Evolutionary conservation across 1,140 invertebrate species (phyloP).

Genomic region (Bombus sibiricus): DNA sequence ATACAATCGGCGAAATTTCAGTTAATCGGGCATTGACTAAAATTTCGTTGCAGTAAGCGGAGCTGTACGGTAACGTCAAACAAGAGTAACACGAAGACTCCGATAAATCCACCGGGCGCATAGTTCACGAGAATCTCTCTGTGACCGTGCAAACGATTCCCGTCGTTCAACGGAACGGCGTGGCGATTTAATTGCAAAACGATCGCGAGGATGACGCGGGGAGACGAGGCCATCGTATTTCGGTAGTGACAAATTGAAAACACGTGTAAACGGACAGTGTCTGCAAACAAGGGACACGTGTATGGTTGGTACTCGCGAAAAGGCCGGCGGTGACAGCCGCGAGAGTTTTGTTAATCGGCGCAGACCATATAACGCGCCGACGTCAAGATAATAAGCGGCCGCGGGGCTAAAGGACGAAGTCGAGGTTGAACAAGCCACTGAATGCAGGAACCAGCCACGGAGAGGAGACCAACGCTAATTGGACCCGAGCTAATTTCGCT

Average conservation of each 20-base stretch:
- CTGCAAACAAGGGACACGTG: constrained; percentile 52
- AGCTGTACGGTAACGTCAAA: not conserved
- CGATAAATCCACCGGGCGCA: not conserved
- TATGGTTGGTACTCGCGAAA: not conserved
- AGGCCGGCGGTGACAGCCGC: constrained; percentile 47
- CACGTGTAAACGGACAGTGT: constrained; percentile 38
- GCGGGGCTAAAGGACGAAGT: constrained; percentile 1
- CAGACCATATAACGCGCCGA: constrained; percentile 12
- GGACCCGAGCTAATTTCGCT: constrained; percentile 50
- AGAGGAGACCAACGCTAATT: constrained; percentile 15
- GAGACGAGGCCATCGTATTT: constrained; percentile 8
- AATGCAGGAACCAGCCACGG: not conserved
- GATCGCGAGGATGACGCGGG: not conserved
- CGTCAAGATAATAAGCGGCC: constrained; percentile 49
- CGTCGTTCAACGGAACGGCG: not conserved
- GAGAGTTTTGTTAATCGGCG: constrained; percentile 58
- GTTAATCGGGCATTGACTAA: too few relatives aligned
- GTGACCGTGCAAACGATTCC: constrained; percentile 20
- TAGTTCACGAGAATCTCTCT: not conserved
- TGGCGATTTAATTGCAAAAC: constrained; percentile 32
- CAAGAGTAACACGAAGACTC: not conserved
- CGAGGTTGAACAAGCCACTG: not conserved
- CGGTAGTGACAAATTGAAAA: constrained; percentile 56
- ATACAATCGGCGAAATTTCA: too few relatives aligned
- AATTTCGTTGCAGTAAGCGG: too few relatives aligned